Percentiles rank a stretch among this genome's conserved stretches.
These are phyloP conservation scores for Plebejus melissa DNA, from an alignment of 2,888 invertebrate genomes.

Conservation along the genomic window DNA sequence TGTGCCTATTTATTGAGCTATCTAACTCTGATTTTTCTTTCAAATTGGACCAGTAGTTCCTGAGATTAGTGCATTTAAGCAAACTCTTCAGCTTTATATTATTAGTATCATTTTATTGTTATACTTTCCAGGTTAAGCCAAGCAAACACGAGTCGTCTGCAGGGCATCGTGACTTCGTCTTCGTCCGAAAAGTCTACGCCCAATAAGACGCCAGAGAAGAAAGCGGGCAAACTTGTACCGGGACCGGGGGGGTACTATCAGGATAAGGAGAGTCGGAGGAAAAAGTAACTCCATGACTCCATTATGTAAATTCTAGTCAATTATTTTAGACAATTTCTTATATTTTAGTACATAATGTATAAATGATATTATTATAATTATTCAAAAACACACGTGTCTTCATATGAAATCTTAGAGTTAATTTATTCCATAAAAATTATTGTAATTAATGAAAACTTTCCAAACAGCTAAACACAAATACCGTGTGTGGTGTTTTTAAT, in stretches of 20 bases:
- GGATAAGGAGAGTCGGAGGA: constrained; percentile 51
- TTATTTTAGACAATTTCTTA: not conserved
- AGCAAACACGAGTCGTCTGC: constrained; percentile 62
- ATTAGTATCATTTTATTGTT: not conserved
- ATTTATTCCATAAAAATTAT: not conserved
- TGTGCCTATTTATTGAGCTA: too few species aligned
- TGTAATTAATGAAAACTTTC: not conserved
- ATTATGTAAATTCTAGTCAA: not conserved
- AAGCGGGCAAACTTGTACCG: constrained; percentile 50
- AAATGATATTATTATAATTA: not conserved
- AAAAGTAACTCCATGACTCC: constrained; percentile 38
- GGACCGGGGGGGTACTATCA: constrained; percentile 61
- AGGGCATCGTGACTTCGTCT: constrained; percentile 62
- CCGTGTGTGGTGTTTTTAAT: not conserved
- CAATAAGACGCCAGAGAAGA: constrained; percentile 41
- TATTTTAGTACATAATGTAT: not conserved
- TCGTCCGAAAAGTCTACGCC: constrained; percentile 46
- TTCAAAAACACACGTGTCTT: not conserved
- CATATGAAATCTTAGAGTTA: not conserved
- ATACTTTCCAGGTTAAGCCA: constrained; percentile 56
- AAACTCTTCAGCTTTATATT: too few species aligned
- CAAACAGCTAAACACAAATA: not conserved
- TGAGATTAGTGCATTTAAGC: too few species aligned
- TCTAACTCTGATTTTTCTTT: too few species aligned
- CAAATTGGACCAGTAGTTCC: too few species aligned